Evolutionary conservation across 2,113 vertebrate species (phyloP).

Genomic region (Cynocephalus volans): DNA sequence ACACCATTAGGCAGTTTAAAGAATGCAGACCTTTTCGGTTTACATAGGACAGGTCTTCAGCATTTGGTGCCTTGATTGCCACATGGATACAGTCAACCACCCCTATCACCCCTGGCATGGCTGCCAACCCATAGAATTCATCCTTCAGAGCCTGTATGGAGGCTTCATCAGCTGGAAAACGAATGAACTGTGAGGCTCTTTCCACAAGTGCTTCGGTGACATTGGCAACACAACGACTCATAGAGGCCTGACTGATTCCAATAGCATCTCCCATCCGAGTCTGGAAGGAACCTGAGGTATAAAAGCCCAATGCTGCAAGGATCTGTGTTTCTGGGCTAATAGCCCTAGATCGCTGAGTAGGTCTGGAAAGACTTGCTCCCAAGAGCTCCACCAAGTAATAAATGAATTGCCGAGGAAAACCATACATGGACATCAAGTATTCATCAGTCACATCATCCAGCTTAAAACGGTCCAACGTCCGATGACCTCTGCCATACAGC

Average conservation of each 20-base stretch:
- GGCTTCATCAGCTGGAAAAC: constrained; percentile 90
- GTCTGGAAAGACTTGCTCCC: constrained; percentile 92
- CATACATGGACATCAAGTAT: constrained; percentile 94
- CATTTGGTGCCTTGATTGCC: constrained; percentile 97
- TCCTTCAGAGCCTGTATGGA: constrained; percentile 92
- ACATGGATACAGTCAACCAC: constrained; percentile 96
- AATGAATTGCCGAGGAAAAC: constrained; percentile 97
- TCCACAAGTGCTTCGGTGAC: constrained; percentile 97
- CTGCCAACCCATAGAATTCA: constrained; percentile 95
- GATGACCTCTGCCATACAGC: constrained; percentile 96
- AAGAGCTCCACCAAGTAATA: constrained; percentile 96
- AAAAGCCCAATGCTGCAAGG: constrained; percentile 97
- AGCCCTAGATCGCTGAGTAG: constrained; percentile 96
- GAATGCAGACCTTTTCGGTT: constrained; percentile 98
- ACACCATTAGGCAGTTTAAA: constrained; percentile 96
- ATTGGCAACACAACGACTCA: constrained; percentile 98
- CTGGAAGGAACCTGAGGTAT: constrained; percentile 97
- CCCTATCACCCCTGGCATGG: constrained; percentile 95
- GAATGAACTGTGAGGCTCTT: constrained; percentile 95
- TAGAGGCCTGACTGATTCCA: constrained; percentile 98
- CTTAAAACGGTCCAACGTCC: constrained; percentile 97
- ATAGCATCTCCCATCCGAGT: constrained; percentile 98
- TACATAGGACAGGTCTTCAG: constrained; percentile 95
- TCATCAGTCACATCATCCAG: constrained; percentile 95
- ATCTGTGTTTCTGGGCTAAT: constrained; percentile 98